These are phyloP conservation scores for Myotis davidii DNA, from an alignment of 2,113 vertebrate genomes.

Conservation along the genomic window DNA sequence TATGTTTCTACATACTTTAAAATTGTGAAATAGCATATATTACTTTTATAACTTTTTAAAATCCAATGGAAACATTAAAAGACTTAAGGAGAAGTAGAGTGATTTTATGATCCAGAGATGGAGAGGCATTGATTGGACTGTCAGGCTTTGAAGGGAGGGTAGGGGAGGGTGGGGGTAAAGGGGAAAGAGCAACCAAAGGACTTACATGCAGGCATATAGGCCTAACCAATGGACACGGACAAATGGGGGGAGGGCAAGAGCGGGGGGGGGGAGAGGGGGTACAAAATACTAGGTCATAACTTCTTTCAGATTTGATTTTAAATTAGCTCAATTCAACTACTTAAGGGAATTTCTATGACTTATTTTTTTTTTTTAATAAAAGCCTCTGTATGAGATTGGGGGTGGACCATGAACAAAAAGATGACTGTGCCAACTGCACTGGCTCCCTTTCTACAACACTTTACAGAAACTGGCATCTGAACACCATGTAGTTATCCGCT, in stretches of 20 bases:
- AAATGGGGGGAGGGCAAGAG: too few relatives aligned
- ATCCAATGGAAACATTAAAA: neutral
- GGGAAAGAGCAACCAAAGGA: too few relatives aligned
- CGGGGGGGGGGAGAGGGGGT: too few relatives aligned
- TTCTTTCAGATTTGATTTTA: slow-evolving; percentile 7
- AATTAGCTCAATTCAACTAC: slow-evolving; percentile 3
- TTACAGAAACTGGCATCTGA: neutral
- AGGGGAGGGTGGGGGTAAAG: too few relatives aligned
- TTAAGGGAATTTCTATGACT: neutral
- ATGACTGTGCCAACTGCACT: neutral
- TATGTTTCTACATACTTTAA: neutral
- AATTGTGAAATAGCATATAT: neutral
- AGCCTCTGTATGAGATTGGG: neutral
- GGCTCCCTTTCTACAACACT: neutral
- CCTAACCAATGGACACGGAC: too few relatives aligned
- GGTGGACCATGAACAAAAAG: neutral
- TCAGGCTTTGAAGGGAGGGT: too few relatives aligned
- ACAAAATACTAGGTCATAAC: neutral
- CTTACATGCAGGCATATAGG: too few relatives aligned
- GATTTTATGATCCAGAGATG: too few relatives aligned
- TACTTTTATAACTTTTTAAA: neutral
- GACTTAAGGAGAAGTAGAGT: neutral
- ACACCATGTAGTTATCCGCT: neutral
- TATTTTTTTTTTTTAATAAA: neutral
- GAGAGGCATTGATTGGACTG: too few relatives aligned